These are phyloP conservation scores for Myoxocephalus aenaeus DNA, from an alignment of 2,797 vertebrate species.

Conservation along the genomic window DNA sequence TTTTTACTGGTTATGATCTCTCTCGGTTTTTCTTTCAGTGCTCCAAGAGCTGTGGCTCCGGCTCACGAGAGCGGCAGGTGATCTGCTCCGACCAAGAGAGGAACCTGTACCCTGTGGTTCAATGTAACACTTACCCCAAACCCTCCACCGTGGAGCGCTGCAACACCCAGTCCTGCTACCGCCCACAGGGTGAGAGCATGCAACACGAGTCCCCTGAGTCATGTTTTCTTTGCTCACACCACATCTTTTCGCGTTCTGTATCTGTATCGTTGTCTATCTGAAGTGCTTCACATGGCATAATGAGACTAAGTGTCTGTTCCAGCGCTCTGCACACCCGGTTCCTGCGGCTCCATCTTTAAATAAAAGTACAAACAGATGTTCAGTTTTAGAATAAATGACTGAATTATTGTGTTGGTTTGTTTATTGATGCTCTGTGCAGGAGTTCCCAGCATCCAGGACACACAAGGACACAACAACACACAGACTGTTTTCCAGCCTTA, in stretches of 20 bases:
- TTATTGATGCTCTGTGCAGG: slow-evolving; percentile 71
- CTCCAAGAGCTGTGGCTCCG: slow-evolving; percentile 90
- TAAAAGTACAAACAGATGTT: background rate
- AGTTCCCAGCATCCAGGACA: slow-evolving; percentile 90
- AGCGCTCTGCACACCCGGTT: too few relatives aligned
- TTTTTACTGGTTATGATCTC: background rate
- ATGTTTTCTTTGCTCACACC: background rate
- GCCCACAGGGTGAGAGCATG: slow-evolving; percentile 86
- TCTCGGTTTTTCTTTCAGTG: slow-evolving; percentile 81
- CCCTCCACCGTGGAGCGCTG: slow-evolving; percentile 88
- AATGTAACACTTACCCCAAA: slow-evolving; percentile 80
- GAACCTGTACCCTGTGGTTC: slow-evolving; percentile 83
- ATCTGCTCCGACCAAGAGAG: slow-evolving; percentile 88
- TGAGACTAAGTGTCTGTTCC: too few relatives aligned
- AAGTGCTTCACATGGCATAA: background rate
- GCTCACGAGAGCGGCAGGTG: slow-evolving; percentile 90
- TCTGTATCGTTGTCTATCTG: background rate
- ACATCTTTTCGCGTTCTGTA: background rate
- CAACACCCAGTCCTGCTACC: slow-evolving; percentile 90
- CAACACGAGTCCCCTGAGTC: too few relatives aligned
- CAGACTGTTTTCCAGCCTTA: slow-evolving; percentile 78
- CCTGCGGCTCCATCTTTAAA: background rate
- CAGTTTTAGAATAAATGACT: background rate
- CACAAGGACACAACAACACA: slow-evolving; percentile 83
- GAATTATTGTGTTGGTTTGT: background rate